A percentile compares a stretch with the other conserved stretches of the same genome.
Evolutionary conservation across 2,113 vertebrate species (phyloP).

Genomic region (Lontra canadensis): DNA sequence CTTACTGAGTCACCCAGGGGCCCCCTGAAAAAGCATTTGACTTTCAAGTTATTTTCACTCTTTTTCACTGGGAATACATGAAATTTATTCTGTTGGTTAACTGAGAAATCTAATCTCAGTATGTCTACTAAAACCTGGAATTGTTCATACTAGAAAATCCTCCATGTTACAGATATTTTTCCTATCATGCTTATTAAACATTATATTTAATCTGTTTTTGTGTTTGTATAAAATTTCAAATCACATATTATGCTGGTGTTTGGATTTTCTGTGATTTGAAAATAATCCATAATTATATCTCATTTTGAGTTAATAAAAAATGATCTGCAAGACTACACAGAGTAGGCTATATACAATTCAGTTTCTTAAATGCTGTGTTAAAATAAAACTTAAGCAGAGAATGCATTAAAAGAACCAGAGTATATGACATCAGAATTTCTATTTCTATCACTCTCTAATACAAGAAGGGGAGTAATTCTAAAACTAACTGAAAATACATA

Average conservation of each 20-base stretch:
- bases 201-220: constrained; percentile 24
- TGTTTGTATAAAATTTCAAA: constrained; percentile 23
- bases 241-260: background rate
- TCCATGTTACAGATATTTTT: background rate
- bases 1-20: too few relatives aligned
- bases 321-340: background rate
- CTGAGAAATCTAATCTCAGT: background rate
- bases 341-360: background rate
- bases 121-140: background rate
- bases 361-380: constrained; percentile 20
- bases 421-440: background rate
- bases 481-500: background rate
- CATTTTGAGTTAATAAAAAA: background rate
- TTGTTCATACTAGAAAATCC: constrained; percentile 37
- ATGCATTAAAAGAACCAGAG: background rate
- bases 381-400: background rate
- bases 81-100: background rate
- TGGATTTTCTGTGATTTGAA: constrained; percentile 46
- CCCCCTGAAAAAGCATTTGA: background rate
- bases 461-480: background rate
- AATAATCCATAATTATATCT: constrained; percentile 32
- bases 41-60: background rate
- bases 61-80: background rate
- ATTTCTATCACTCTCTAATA: constrained; percentile 25
- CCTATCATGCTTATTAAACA: background rate